phyloP scores from a whole-genome alignment of 2,888 invertebrate species.

The Phengaris alcon region DNA sequence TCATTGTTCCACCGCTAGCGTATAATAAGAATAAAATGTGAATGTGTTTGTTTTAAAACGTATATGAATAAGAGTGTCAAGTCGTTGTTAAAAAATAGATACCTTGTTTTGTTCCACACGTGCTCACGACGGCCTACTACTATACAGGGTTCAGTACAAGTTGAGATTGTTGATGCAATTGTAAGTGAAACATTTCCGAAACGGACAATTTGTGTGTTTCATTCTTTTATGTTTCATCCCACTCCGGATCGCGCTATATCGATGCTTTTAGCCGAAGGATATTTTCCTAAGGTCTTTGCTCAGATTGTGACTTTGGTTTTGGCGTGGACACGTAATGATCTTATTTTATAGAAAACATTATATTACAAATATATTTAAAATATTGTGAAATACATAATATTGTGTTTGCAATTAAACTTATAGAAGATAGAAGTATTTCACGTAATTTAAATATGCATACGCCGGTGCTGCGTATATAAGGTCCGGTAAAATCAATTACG shows the following conservation, averaged over 20 bases:
- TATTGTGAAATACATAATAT: too few relatives aligned
- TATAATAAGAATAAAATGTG: not conserved
- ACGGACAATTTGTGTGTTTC: slow-evolving; percentile 69
- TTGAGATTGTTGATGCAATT: slow-evolving; percentile 77
- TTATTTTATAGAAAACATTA: too few relatives aligned
- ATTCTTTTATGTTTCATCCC: slow-evolving; percentile 57
- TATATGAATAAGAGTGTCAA: slow-evolving; percentile 35
- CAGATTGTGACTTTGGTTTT: slow-evolving; percentile 21
- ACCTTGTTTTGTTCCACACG: slow-evolving; percentile 74
- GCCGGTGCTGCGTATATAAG: not conserved
- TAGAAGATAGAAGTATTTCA: not conserved
- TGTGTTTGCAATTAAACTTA: too few relatives aligned
- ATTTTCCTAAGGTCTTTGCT: slow-evolving; percentile 21
- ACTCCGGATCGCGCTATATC: slow-evolving; percentile 52
- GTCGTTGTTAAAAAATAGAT: slow-evolving; percentile 53
- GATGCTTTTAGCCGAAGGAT: slow-evolving; percentile 34
- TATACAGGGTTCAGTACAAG: slow-evolving; percentile 74
- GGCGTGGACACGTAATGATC: slow-evolving; percentile 20
- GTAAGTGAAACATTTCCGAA: slow-evolving; percentile 76
- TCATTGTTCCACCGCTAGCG: not conserved
- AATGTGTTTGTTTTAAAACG: not conserved
- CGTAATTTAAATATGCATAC: not conserved
- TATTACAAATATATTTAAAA: too few relatives aligned
- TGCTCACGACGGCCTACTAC: slow-evolving; percentile 60
- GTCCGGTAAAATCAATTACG: too few relatives aligned